Conservation (phyloP, 2,888 invertebrate genomes). For the Scrobipalpa atriplicella region DNA sequence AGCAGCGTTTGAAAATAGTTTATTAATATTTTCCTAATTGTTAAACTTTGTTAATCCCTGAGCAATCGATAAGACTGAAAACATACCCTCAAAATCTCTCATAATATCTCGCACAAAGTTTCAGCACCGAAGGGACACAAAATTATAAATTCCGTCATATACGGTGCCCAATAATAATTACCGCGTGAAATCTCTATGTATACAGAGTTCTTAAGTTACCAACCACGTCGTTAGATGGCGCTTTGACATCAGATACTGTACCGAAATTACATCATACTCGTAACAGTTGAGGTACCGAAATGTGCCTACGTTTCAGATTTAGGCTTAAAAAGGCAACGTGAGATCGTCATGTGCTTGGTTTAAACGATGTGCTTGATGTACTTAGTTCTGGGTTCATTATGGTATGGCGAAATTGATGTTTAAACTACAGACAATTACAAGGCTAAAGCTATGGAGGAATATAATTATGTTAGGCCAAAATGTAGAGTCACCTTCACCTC, state of each 20-base stretch:
- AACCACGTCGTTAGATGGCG: constrained; percentile 32
- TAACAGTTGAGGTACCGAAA: not conserved
- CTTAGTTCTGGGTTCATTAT: not conserved
- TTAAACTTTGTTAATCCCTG: no score
- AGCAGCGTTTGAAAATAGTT: no score
- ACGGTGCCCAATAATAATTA: constrained; percentile 8
- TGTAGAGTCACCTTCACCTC: no score
- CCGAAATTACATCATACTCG: constrained; percentile 17
- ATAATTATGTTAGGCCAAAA: no score
- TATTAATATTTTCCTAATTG: no score
- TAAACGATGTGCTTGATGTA: not conserved
- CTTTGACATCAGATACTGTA: constrained; percentile 36
- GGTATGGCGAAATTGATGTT: not conserved
- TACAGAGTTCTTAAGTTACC: constrained; percentile 18
- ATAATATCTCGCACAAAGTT: not conserved
- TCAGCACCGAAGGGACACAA: not conserved
- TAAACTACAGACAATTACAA: not conserved
- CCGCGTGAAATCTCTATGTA: not conserved
- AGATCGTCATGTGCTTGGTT: constrained; percentile 9
- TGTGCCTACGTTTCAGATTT: constrained; percentile 5
- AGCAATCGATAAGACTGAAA: no score
- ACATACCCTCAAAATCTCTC: no score
- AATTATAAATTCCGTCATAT: not conserved
- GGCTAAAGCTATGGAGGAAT: no score
- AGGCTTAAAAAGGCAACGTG: constrained; percentile 3